Percentiles rank a stretch among this genome's conserved stretches.
phyloP scores from a whole-genome alignment of 2,797 vertebrate genomes.

The Lindbergichthys nudifrons region DNA sequence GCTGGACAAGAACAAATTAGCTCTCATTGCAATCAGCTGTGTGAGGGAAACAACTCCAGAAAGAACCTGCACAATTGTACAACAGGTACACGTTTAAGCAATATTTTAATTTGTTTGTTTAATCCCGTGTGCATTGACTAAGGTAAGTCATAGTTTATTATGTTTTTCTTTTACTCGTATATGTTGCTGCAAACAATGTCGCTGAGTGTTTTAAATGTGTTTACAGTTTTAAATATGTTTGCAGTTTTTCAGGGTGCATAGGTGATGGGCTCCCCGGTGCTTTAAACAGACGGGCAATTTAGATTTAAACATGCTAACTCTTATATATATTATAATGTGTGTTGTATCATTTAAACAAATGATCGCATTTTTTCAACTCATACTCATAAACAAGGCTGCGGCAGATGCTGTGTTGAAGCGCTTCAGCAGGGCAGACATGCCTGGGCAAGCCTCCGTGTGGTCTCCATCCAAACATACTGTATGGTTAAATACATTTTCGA shows the following conservation, averaged over 20 bases:
- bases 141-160: neutral
- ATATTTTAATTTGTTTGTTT: neutral
- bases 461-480: neutral
- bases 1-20: neutral
- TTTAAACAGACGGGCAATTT: neutral
- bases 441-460: neutral
- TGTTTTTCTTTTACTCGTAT: neutral
- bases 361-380: no score
- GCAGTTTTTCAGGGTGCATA: neutral
- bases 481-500: neutral
- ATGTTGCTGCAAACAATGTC: neutral
- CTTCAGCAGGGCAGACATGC: conserved; percentile 42
- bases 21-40: conserved; percentile 62
- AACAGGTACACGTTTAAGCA: conserved; percentile 23
- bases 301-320: neutral
- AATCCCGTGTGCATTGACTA: neutral
- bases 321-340: neutral
- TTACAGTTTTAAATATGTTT: no score
- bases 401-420: neutral
- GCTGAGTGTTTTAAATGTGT: neutral
- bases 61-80: neutral
- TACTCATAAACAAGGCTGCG: no score
- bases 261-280: fast-evolving
- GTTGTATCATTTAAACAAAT: fast-evolving
- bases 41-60: neutral